Percentiles rank a stretch among this genome's conserved stretches.
These are phyloP conservation scores for Heteromormyrus szaboi DNA, from an alignment of 2,797 vertebrate species.

Conservation along the genomic window DNA sequence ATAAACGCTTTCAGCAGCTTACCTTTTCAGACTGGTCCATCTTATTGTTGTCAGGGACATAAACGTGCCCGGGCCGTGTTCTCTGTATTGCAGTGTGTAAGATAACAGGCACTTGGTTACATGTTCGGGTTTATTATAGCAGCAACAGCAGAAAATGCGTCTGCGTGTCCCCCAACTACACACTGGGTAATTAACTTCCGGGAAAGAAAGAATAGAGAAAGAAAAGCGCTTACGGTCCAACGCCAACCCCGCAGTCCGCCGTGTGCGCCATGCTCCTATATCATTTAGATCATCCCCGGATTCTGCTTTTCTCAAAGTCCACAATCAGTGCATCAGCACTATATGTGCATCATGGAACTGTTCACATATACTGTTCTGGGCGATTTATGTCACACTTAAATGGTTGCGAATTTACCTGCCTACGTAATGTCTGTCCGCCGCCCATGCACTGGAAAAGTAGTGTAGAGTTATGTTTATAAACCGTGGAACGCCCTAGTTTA, in stretches of 20 bases:
- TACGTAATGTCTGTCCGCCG: not conserved
- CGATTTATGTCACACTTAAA: not conserved
- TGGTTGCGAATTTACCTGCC: not conserved
- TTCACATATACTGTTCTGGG: not conserved
- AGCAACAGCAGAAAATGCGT: not conserved
- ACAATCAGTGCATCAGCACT: not conserved
- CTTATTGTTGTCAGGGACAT: not conserved
- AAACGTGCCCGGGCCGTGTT: not conserved
- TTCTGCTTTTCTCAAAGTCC: not conserved
- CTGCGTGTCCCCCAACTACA: not conserved
- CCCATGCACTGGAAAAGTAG: not conserved
- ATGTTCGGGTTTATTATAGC: not conserved
- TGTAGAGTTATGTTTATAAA: not conserved
- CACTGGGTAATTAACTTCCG: slow-evolving; percentile 16
- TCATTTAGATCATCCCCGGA: not conserved
- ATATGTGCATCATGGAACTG: not conserved
- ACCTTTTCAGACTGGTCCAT: not conserved
- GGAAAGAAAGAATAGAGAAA: slow-evolving; percentile 10
- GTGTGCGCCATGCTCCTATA: not conserved
- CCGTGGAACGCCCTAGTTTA: not conserved
- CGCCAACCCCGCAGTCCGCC: not conserved
- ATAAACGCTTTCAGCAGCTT: not conserved
- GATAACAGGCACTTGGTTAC: not conserved
- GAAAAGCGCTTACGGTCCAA: not conserved
- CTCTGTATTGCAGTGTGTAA: not conserved